Evolutionary conservation across 1,140 invertebrate species (phyloP).

Genomic region (Drosophila jambulina): DNA sequence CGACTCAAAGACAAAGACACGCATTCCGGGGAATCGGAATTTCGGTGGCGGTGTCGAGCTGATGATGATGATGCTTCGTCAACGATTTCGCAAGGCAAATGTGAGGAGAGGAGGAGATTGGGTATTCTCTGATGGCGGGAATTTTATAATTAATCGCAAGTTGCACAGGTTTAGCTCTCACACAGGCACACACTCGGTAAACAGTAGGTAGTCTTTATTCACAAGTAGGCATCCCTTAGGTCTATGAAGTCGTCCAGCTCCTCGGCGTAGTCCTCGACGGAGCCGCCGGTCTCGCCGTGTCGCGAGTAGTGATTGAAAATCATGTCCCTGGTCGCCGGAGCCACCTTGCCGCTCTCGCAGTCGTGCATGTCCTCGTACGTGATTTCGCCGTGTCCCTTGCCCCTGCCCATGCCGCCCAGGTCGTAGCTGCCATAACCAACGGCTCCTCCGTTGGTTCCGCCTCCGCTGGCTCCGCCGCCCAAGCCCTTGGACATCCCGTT

Average conservation of each 20-base stretch:
- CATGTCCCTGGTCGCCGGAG: conserved; percentile 70
- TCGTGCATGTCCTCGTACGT: conserved; percentile 76
- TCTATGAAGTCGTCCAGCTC: conserved; percentile 79
- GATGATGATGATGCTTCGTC: conserved; percentile 48
- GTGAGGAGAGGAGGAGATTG: neutral
- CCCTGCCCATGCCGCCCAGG: conserved; percentile 44
- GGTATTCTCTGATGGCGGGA: conserved; percentile 32
- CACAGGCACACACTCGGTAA: conserved; percentile 27
- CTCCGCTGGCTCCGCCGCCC: conserved; percentile 12
- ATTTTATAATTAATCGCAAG: conserved; percentile 80
- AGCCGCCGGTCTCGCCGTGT: conserved; percentile 58
- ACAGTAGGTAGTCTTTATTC: conserved; percentile 55
- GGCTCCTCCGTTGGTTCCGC: conserved; percentile 11
- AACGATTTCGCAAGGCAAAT: conserved; percentile 70
- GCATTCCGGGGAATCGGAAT: conserved; percentile 53
- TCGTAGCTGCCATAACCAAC: conserved; percentile 34
- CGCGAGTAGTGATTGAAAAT: conserved; percentile 80
- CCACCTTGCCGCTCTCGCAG: conserved; percentile 70
- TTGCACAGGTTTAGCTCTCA: conserved; percentile 4
- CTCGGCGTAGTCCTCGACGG: conserved; percentile 61
- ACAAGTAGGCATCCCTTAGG: conserved; percentile 76
- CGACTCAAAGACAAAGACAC: conserved; percentile 37
- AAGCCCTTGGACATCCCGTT: conserved; percentile 28
- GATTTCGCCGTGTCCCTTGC: conserved; percentile 67
- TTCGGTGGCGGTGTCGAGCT: conserved; percentile 11